These are phyloP conservation scores for Leptinotarsa defecta DNA, from an alignment of 1,140 invertebrate species.

Conservation along the genomic window DNA sequence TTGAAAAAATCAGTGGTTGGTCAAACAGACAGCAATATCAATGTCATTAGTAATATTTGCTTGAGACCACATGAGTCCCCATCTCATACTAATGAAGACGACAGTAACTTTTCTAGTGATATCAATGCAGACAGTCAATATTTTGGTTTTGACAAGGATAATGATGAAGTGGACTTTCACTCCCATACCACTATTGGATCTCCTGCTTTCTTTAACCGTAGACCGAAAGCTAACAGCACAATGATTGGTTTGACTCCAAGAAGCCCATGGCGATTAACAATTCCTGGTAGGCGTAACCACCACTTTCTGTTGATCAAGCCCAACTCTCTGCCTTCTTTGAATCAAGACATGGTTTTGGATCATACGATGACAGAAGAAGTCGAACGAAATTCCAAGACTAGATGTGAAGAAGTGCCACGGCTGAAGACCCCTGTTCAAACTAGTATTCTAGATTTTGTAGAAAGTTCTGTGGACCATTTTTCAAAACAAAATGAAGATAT, in stretches of 20 bases:
- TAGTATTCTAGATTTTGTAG: conserved; percentile 12
- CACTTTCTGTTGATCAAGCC: background rate
- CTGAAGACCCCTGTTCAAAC: conserved; percentile 6
- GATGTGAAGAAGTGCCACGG: background rate
- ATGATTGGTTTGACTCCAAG: background rate
- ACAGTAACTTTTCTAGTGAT: background rate
- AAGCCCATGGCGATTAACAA: conserved; percentile 3
- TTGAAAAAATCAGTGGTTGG: background rate
- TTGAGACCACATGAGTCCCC: background rate
- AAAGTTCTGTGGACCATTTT: background rate
- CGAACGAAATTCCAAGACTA: background rate
- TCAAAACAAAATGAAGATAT: background rate
- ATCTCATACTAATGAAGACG: background rate
- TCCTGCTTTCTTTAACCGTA: background rate
- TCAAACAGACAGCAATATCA: background rate
- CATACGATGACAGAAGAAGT: background rate
- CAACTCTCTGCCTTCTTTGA: background rate
- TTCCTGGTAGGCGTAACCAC: background rate
- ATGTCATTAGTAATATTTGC: background rate
- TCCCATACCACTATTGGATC: background rate
- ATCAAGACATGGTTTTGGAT: conserved; percentile 19
- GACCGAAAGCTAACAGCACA: background rate
- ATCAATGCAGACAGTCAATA: background rate
- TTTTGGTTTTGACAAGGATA: background rate
- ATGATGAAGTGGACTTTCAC: background rate